Percentiles rank a stretch among this genome's conserved stretches.
phyloP scores from a whole-genome alignment of 2,888 invertebrate genomes.

The Busseola fusca region DNA sequence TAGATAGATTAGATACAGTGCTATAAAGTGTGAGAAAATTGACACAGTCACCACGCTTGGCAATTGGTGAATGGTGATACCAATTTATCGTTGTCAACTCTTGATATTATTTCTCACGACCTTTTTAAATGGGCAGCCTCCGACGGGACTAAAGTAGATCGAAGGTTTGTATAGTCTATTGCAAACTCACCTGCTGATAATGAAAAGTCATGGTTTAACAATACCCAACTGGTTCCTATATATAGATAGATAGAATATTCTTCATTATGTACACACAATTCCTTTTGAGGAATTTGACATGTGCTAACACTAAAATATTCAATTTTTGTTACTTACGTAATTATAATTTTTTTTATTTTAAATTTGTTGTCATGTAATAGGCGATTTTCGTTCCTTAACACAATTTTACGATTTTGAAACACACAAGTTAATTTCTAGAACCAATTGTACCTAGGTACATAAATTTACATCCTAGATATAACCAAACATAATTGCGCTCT shows the following conservation, averaged over 20 bases:
- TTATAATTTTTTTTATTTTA: no score
- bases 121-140: background rate
- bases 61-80: constrained; percentile 8
- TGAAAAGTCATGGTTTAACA: background rate
- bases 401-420: background rate
- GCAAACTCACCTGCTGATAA: background rate
- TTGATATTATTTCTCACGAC: background rate
- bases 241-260: background rate
- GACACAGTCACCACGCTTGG: background rate
- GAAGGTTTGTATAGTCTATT: no score
- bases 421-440: background rate
- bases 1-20: background rate
- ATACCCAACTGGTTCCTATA: background rate
- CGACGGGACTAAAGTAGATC: background rate
- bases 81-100: background rate
- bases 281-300: background rate
- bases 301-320: background rate
- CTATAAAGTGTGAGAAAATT: constrained; percentile 12
- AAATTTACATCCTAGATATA: background rate
- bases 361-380: no score
- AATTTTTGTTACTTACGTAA: no score
- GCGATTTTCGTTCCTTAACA: background rate
- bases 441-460: background rate
- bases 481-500: background rate
- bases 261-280: background rate